phyloP scores from a whole-genome alignment of 2,888 invertebrate species.

The Falcaria lacertinaria region DNA sequence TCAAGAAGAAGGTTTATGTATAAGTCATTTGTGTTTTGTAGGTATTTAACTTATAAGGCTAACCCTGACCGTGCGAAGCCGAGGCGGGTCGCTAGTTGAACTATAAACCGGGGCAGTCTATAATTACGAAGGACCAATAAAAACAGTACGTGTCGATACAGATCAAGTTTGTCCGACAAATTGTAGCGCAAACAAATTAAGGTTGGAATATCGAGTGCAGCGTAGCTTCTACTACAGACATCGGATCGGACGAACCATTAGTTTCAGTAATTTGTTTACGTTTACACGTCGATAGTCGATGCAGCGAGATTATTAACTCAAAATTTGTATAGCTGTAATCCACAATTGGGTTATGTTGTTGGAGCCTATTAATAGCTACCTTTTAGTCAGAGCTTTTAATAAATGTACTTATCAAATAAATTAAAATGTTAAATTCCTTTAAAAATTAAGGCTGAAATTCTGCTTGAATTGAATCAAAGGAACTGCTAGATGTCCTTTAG shows the following conservation, averaged over 20 bases:
- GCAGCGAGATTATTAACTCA: slow-evolving; percentile 24
- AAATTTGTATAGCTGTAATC: not conserved
- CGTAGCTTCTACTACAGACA: not conserved
- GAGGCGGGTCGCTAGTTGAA: no score
- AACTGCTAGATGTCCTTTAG: no score
- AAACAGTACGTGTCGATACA: not conserved
- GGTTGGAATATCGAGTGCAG: not conserved
- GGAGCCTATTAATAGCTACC: not conserved
- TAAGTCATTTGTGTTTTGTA: no score
- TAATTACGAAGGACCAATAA: not conserved
- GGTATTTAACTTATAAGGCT: no score
- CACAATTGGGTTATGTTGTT: not conserved
- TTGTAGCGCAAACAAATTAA: slow-evolving; percentile 1
- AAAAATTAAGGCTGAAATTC: no score
- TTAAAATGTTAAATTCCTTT: no score
- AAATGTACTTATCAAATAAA: no score
- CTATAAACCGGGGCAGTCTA: no score
- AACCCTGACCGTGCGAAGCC: no score
- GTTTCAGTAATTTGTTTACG: slow-evolving; percentile 32
- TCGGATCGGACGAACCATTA: slow-evolving; percentile 26
- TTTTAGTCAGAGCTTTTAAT: not conserved
- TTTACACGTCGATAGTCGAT: slow-evolving; percentile 25
- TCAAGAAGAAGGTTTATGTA: no score
- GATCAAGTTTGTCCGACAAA: slow-evolving; percentile 2
- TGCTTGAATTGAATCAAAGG: no score